These are phyloP conservation scores for Gymnothorax javanicus DNA, from an alignment of 2,797 vertebrate species.

Conservation along the genomic window DNA sequence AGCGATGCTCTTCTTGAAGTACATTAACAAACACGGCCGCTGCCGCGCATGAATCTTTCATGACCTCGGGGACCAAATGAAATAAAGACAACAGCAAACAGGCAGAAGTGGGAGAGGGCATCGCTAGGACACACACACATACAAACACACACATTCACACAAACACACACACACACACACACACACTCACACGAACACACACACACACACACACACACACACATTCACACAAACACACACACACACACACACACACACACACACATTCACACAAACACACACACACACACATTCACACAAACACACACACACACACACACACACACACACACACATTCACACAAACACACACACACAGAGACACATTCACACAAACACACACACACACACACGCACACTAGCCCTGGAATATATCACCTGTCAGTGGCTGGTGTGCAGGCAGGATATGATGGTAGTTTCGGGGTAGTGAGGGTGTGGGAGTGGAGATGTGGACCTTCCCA, in stretches of 20 bases:
- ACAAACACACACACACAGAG: too few relatives aligned
- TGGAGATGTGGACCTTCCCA: neutral
- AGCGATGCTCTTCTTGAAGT: conserved; percentile 55
- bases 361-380: neutral
- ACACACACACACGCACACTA: conserved; percentile 42
- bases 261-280: too few relatives aligned
- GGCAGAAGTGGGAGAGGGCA: conserved; percentile 39
- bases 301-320: too few relatives aligned
- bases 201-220: conserved; percentile 35
- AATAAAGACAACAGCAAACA: conserved; percentile 62
- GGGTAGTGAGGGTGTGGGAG: neutral
- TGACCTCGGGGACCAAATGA: conserved; percentile 62
- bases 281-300: too few relatives aligned
- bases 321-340: too few relatives aligned
- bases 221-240: too few relatives aligned
- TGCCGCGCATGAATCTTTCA: conserved; percentile 70
- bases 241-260: too few relatives aligned
- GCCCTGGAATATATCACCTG: conserved; percentile 66
- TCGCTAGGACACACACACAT: conserved; percentile 33
- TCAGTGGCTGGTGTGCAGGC: conserved; percentile 43
- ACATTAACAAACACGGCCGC: conserved; percentile 63
- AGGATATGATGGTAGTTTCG: neutral
- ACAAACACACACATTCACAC: conserved; percentile 8
- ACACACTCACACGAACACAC: conserved; percentile 35
- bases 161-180: conserved; percentile 34